Evolutionary conservation across 1,140 invertebrate genomes (phyloP).

Genomic region (Heliconius hewitsoni): DNA sequence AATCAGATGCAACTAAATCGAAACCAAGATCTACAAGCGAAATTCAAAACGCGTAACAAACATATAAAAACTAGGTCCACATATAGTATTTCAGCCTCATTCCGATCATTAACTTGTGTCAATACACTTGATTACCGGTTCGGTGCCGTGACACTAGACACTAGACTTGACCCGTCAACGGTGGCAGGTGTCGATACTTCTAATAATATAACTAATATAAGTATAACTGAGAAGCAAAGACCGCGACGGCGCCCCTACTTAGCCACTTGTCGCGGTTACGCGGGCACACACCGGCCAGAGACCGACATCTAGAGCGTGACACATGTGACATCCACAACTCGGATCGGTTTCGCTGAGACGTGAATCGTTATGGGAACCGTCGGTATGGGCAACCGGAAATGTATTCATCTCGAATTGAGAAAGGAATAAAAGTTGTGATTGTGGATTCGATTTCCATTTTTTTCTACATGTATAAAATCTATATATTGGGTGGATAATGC

Average conservation of each 20-base stretch:
- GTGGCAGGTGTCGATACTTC: slow-evolving; percentile 20
- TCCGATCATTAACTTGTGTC: not conserved
- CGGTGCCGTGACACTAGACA: slow-evolving; percentile 5
- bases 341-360: slow-evolving; percentile 38
- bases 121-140: not conserved
- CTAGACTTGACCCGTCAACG: slow-evolving; percentile 26
- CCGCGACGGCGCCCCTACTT: slow-evolving; percentile 40
- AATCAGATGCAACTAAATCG: not conserved
- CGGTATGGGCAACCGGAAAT: not conserved
- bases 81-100: slow-evolving; percentile 2
- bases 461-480: no score
- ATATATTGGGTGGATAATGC: no score
- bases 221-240: slow-evolving; percentile 28
- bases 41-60: no score
- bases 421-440: no score
- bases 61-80: not conserved
- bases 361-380: not conserved
- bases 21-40: not conserved
- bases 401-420: not conserved
- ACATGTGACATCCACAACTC: slow-evolving; percentile 28
- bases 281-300: slow-evolving; percentile 15
- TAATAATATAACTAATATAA: slow-evolving; percentile 11
- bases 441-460: not conserved
- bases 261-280: slow-evolving; percentile 32
- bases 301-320: slow-evolving; percentile 44